phyloP scores from a whole-genome alignment of 2,113 vertebrate species.

The Irena cyanogastra region DNA sequence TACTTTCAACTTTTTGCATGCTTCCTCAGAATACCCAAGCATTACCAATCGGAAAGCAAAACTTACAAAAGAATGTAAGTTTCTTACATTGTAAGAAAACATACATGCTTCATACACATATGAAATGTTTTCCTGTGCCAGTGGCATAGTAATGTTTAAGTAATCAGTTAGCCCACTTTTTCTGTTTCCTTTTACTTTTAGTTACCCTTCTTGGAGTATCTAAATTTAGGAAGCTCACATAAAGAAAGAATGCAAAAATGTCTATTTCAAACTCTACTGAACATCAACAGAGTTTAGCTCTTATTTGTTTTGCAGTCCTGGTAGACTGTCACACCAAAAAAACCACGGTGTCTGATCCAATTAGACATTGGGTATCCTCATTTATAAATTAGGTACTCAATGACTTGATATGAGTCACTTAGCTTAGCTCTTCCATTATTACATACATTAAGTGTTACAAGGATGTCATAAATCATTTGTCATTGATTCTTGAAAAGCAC shows the following conservation, averaged over 20 bases:
- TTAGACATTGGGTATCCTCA: neutral
- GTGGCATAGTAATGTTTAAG: neutral
- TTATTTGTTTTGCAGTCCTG: neutral
- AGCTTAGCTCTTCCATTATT: neutral
- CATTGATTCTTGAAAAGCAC: neutral
- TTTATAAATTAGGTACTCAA: neutral
- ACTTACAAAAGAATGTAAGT: neutral
- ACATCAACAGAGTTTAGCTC: neutral
- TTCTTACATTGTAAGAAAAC: neutral
- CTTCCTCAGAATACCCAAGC: neutral
- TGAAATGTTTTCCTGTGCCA: neutral
- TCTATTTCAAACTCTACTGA: neutral
- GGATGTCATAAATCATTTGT: neutral
- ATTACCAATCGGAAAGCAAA: neutral
- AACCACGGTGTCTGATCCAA: fast-evolving
- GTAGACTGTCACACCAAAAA: neutral
- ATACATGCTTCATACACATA: neutral
- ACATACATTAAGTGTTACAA: neutral
- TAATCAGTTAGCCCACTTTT: neutral
- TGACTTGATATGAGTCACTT: neutral
- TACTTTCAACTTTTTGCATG: neutral
- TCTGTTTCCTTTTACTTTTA: neutral
- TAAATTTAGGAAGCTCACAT: neutral
- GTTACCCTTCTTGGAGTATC: neutral
- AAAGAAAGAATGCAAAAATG: neutral